Evolutionary conservation across 2,888 invertebrate genomes (phyloP), one percentile per base, ranked within the genome.

Genomic region (Yponomeuta sedellus): DNA sequence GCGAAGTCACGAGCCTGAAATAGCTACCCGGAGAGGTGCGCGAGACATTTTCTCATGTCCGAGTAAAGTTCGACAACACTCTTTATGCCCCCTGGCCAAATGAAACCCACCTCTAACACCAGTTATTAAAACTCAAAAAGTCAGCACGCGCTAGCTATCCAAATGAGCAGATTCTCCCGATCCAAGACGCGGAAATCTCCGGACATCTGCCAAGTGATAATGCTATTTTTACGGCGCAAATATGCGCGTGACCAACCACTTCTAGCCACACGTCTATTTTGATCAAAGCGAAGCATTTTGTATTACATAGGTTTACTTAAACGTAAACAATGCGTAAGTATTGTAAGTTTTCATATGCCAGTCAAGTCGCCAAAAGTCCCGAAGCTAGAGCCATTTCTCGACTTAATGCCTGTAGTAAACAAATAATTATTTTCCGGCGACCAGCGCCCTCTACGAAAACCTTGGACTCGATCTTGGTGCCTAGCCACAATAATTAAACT

Each of bases 181-280:
- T 6, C 59, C 59, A 25, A 63, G 61, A 61, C 19, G 63, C 63
- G 67, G 69, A 65, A 65, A 28, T 61, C 65, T 64, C 66, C 20
- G 64, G 76, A 82, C 83, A 78, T 82, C 80, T 89, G 90, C 89
- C 90, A 90, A 89, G 80, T 82, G 84, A 89, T 86, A 82, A 84
- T 81, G 73, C 77, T 90, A 89, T 83, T 81, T 82, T 80, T 88
- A 86, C 73, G 74, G 61, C 75, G 73, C 76, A 81, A 83, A 80
- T 85, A 84, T 83, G 85, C 89, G 86, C 87, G 88, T 89, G 88
- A 86, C 85, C 83, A 70, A 77, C 78, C 78, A 83, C 83, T 88
- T 83, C 75, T 77, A 80, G 73, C 80, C 75, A 78, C 77, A 12
- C 11, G 67, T 74, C 79, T 88, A 85, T 86, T 88, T 84, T 80